Base-by-base conservation (phyloP, 2,113 vertebrate species). In the Chelonoidis abingdonii region DNA sequence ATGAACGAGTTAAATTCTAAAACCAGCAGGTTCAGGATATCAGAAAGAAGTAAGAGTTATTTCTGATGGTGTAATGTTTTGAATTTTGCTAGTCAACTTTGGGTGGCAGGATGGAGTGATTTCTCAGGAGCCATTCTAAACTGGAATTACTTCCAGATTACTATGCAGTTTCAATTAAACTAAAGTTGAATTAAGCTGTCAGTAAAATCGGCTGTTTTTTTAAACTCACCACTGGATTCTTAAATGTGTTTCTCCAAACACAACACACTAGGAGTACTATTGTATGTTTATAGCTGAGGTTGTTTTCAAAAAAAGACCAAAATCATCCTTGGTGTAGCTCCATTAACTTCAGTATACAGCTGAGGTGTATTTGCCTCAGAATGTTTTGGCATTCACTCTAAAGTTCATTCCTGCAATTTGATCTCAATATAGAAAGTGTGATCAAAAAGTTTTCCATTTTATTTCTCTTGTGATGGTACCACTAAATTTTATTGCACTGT, bases 401-500 rank as follows among this genome's bases (percentile, higher is more conserved):
- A 94, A 94, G 92, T 90, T 97, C 92, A 80, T 89, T 94, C 57
- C 80, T 95, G 88, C 83, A 94, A 83, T 96, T 95, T 97, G 93
- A 80, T 91, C 90, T 96, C 8, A 0, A 83, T 96, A 57, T 89
- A 90, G 93, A 92, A 95, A 96, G 84, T 75, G 65, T 1, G 59
- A 92, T 97, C 92, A 94, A 91, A 97, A 98, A 95, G 91, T 96
- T 94, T 97, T 89, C 85, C 38, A 80, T 94, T 97, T 97, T 97
- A 95, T 97, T 97, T 97, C 93, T 92, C 84, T 95, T 97, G 97
- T 97, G 96, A 97, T 96, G 90, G 92, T 89, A 89, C 79, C 93
- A 97, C 97, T 97, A 97, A 95, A 96, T 93, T 94, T 97, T 97
- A 97, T 95, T 96, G 91, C 82, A 72, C 50, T 96, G 83, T 94